These are phyloP conservation scores for Protosalanx chinensis DNA, from an alignment of 2,797 vertebrate genomes.

Conservation along the genomic window DNA sequence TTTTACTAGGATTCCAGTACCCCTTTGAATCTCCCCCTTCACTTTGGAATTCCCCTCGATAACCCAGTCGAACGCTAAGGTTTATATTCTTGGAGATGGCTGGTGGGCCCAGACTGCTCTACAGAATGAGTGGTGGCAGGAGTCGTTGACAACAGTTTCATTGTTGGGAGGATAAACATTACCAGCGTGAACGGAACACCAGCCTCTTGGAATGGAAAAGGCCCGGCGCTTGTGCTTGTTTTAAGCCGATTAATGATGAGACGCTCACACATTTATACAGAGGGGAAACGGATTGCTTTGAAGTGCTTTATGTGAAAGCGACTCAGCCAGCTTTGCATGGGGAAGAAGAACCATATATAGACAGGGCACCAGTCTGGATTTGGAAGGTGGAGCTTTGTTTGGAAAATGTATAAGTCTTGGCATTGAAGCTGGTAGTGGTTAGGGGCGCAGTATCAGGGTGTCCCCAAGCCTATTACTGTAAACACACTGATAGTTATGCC, in stretches of 20 bases:
- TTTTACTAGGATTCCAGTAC: not conserved
- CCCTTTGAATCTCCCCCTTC: slow-evolving; percentile 15
- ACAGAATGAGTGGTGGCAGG: slow-evolving; percentile 32
- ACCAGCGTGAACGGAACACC: slow-evolving; percentile 27
- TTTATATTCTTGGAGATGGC: slow-evolving; percentile 31
- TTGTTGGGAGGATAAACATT: slow-evolving; percentile 52
- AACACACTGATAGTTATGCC: not conserved
- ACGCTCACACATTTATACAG: slow-evolving; percentile 29
- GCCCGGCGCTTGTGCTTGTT: slow-evolving; percentile 46
- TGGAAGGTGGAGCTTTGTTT: slow-evolving; percentile 7
- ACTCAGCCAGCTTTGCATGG: slow-evolving; percentile 5
- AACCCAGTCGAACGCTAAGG: slow-evolving; percentile 27
- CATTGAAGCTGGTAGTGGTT: slow-evolving; percentile 11
- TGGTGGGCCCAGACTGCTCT: slow-evolving; percentile 42
- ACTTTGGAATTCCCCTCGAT: slow-evolving; percentile 11
- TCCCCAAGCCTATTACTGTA: not conserved
- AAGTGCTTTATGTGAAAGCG: slow-evolving; percentile 23
- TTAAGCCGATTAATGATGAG: slow-evolving; percentile 36
- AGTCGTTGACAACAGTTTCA: slow-evolving; percentile 44
- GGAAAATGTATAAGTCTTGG: not conserved
- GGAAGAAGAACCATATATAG: slow-evolving; percentile 46
- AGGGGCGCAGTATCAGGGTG: slow-evolving; percentile 11
- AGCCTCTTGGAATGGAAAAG: slow-evolving; percentile 61
- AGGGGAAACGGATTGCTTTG: slow-evolving; percentile 26
- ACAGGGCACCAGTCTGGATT: slow-evolving; percentile 9